phyloP scores from a whole-genome alignment of 2,113 vertebrate species.

The Ornithorhynchus anatinus region DNA sequence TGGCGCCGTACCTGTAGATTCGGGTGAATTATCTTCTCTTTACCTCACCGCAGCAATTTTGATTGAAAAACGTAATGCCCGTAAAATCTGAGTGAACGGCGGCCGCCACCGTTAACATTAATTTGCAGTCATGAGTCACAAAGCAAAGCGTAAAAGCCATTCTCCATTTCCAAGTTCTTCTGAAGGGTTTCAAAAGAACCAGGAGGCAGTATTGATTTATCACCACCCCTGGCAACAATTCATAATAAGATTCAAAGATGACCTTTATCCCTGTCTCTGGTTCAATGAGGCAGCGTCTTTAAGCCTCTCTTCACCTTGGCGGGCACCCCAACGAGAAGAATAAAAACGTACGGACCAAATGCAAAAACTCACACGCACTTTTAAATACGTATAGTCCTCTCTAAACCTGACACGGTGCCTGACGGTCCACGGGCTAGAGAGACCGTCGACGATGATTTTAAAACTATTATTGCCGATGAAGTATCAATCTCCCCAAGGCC shows the following conservation, averaged over 20 bases:
- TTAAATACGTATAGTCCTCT: no score
- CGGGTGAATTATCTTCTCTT: neutral
- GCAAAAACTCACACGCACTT: no score
- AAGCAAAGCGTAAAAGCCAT: neutral
- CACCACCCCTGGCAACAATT: neutral
- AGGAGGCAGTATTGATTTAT: neutral
- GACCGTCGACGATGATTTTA: no score
- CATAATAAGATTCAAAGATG: neutral
- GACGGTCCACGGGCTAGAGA: neutral
- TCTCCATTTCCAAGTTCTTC: neutral
- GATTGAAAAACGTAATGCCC: neutral
- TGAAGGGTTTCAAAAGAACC: neutral
- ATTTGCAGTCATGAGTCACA: neutral
- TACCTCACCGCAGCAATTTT: neutral
- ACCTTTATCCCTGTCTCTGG: neutral
- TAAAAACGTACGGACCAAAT: no score
- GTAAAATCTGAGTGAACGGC: neutral
- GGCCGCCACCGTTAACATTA: neutral
- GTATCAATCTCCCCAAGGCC: no score
- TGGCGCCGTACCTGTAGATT: constrained; percentile 38
- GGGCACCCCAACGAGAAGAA: no score
- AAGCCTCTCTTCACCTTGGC: no score
- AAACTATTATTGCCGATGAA: no score
- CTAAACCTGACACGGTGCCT: no score
- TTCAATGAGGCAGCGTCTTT: no score